Percentiles rank a stretch among this genome's conserved stretches.
Evolutionary conservation across 2,888 invertebrate genomes (phyloP).

Genomic region (Zygaena filipendulae): DNA sequence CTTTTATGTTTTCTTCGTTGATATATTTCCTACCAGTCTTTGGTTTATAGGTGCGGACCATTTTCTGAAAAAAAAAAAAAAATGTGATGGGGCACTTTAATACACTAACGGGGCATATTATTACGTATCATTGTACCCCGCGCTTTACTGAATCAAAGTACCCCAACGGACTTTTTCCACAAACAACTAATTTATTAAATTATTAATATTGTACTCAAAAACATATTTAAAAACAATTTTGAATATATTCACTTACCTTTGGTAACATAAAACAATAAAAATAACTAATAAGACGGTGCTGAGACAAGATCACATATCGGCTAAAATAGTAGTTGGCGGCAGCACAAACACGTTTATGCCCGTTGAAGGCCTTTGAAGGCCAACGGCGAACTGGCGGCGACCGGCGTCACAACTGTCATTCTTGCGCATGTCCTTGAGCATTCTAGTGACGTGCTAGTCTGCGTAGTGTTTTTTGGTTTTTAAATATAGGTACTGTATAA

Average conservation of each 20-base stretch:
- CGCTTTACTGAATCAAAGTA: not conserved
- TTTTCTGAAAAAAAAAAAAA: not conserved
- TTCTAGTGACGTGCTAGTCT: not conserved
- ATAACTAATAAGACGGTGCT: not conserved
- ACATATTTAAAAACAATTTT: not conserved
- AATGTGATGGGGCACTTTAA: not conserved
- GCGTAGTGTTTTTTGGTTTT: not conserved
- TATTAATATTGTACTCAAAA: not conserved
- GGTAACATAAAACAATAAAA: not conserved
- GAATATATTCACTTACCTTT: not conserved
- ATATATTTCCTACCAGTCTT: not conserved
- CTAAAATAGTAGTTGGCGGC: not conserved
- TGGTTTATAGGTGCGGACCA: not conserved
- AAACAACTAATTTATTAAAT: not conserved
- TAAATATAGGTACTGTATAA: not conserved
- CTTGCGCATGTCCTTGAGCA: not conserved
- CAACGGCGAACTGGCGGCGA: not conserved
- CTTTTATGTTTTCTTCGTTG: not conserved
- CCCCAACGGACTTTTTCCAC: not conserved
- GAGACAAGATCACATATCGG: not conserved
- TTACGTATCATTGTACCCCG: not conserved
- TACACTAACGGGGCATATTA: not conserved
- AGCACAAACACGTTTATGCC: not conserved
- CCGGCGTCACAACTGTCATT: not conserved
- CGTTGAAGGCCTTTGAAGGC: not conserved